These are phyloP conservation scores for Thamnophis elegans DNA, from an alignment of 2,797 vertebrate genomes.

Conservation along the genomic window DNA sequence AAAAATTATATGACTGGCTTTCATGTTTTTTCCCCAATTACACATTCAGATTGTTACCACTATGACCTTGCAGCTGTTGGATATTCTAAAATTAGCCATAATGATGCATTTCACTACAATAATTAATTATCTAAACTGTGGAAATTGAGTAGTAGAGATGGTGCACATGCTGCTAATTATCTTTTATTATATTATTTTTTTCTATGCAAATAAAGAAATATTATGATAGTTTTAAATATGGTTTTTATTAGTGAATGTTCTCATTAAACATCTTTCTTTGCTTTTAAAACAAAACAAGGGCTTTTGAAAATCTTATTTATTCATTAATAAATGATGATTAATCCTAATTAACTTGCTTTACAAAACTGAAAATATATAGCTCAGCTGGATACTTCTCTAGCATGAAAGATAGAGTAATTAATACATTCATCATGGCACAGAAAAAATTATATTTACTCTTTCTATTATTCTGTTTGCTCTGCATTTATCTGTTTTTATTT, in stretches of 20 bases:
- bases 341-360: constrained; percentile 29
- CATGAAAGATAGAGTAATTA: neutral
- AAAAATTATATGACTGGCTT: constrained; percentile 68
- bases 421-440: neutral
- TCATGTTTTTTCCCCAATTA: constrained; percentile 66
- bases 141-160: constrained; percentile 75
- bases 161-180: constrained; percentile 76
- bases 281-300: constrained; percentile 24
- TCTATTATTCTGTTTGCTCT: neutral
- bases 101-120: constrained; percentile 75
- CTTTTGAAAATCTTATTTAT: constrained; percentile 31
- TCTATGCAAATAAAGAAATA: constrained; percentile 78
- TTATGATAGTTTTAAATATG: constrained; percentile 75
- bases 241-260: constrained; percentile 72
- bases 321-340: constrained; percentile 31
- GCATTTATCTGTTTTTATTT: neutral
- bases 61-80: constrained; percentile 74
- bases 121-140: constrained; percentile 79
- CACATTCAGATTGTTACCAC: constrained; percentile 65
- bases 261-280: constrained; percentile 47
- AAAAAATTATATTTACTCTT: neutral
- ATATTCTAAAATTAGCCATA: constrained; percentile 76
- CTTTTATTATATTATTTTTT: constrained; percentile 76
- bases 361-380: constrained; percentile 3
- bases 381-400: neutral